A percentile compares a stretch with the other conserved stretches of the same genome.
These are phyloP conservation scores for Ashinkailepas kermadecensis DNA, from an alignment of 2,888 invertebrate genomes.

Conservation along the genomic window DNA sequence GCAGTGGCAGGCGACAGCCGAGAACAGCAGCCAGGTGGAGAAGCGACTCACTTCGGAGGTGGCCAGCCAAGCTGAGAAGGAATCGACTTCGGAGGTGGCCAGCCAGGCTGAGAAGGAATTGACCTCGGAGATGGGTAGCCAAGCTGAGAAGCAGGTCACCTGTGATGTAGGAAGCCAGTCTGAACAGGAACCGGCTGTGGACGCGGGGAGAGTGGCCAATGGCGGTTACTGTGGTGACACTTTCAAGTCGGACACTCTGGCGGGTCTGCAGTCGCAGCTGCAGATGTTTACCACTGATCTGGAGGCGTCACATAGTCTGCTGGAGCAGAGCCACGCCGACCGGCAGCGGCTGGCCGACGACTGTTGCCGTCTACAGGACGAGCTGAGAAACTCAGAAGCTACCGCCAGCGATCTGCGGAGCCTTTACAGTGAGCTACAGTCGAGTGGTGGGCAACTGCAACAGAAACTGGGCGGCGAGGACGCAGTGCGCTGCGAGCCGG, in stretches of 20 bases:
- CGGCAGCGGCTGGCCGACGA: neutral
- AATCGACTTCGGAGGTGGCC: neutral
- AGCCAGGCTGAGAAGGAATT: neutral
- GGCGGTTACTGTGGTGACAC: neutral
- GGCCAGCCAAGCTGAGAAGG: neutral
- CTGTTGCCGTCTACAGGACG: neutral
- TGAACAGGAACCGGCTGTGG: neutral
- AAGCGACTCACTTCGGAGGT: neutral
- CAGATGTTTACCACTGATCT: neutral
- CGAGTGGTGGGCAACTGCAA: conserved; percentile 47
- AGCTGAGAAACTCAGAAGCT: no score
- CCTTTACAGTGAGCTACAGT: neutral
- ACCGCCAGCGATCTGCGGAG: no score
- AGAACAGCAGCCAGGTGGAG: neutral
- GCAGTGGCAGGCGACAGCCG: neutral
- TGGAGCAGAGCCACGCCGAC: neutral
- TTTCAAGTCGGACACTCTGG: neutral
- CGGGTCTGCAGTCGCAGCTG: neutral
- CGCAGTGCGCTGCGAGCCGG: no score
- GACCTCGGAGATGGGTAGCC: neutral
- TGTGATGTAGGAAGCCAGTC: neutral
- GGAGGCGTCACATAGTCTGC: neutral
- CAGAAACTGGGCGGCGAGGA: conserved; percentile 51
- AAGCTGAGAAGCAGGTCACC: neutral
- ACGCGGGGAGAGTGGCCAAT: neutral